These are phyloP conservation scores for Ateles fusciceps DNA, from an alignment of 2,797 vertebrate genomes.

Conservation along the genomic window DNA sequence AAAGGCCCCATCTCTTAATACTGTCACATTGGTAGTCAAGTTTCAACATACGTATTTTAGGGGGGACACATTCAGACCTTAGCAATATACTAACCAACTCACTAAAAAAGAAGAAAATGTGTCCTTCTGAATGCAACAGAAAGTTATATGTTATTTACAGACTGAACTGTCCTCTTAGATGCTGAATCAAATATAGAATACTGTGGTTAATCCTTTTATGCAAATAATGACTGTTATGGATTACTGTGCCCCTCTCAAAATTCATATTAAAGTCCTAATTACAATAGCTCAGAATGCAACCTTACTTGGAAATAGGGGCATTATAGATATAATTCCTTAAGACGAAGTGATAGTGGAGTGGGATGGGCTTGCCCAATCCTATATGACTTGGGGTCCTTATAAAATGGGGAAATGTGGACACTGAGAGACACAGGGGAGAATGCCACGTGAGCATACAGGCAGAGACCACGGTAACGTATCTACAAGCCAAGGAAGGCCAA, in stretches of 20 bases:
- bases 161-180: not conserved
- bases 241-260: not conserved
- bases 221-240: not conserved
- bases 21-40: not conserved
- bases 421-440: not conserved
- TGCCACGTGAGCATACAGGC: not conserved
- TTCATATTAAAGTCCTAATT: not conserved
- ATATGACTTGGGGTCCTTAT: not conserved
- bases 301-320: not conserved
- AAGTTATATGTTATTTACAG: not conserved
- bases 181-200: not conserved
- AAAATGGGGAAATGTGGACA: not conserved
- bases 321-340: not conserved
- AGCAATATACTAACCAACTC: not conserved
- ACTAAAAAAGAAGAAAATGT: not conserved
- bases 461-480: not conserved
- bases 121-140: not conserved
- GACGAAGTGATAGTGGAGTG: not conserved
- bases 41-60: not conserved
- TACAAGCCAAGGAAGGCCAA: not conserved
- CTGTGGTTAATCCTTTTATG: not conserved
- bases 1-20: not conserved
- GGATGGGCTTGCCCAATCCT: not conserved
- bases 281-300: not conserved
- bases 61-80: not conserved